Conservation (phyloP, 2,113 vertebrate species). For the Vireo altiloquus region DNA sequence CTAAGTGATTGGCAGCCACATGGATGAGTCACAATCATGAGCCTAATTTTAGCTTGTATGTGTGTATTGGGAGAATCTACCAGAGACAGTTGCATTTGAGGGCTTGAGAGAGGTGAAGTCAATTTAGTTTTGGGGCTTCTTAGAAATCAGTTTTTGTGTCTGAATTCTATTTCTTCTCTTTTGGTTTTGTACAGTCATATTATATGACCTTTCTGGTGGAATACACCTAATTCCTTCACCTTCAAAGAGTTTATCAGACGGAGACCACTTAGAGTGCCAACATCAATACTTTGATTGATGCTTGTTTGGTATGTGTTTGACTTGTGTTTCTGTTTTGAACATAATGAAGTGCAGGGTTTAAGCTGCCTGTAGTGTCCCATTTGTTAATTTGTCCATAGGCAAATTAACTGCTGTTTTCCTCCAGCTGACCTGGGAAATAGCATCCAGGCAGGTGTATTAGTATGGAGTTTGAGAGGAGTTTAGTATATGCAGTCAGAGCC, state of each 20-base stretch:
- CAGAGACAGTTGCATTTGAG: not conserved
- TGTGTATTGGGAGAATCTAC: slow-evolving; percentile 17
- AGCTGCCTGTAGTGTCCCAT: not conserved
- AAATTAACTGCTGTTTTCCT: not conserved
- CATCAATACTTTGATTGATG: slow-evolving; percentile 17
- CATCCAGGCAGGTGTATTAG: not conserved
- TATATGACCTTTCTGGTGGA: not conserved
- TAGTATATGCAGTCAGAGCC: not conserved
- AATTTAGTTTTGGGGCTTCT: not conserved
- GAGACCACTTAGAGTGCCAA: not conserved
- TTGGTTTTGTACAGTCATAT: not conserved
- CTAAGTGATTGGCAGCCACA: slow-evolving; percentile 46
- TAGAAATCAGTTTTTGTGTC: not conserved
- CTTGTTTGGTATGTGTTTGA: not conserved
- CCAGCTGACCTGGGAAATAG: not conserved
- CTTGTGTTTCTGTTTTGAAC: not conserved
- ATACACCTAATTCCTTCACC: not conserved
- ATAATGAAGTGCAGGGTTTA: not conserved
- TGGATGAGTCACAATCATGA: slow-evolving; percentile 49
- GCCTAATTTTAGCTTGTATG: slow-evolving; percentile 54
- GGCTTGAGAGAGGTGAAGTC: not conserved
- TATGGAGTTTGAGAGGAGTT: not conserved
- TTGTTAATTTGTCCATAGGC: not conserved
- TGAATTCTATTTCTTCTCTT: not conserved
- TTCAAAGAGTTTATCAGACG: slow-evolving; percentile 18